phyloP scores from a whole-genome alignment of 2,797 vertebrate species.

The Uromys caudimaculatus region DNA sequence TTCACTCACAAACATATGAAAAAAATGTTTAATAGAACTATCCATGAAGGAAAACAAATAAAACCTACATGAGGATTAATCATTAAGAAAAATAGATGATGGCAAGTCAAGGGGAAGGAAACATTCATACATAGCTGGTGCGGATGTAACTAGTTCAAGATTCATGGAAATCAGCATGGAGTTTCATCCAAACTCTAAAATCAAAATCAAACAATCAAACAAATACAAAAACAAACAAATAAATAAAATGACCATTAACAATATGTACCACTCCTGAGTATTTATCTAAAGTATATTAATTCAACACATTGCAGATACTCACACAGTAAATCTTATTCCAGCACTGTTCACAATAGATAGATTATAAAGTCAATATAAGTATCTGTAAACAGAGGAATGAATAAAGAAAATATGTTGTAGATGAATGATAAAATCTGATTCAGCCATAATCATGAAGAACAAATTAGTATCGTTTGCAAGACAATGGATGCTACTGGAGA shows the following conservation, averaged over 20 bases:
- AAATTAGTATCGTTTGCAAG: background rate
- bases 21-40: background rate
- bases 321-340: background rate
- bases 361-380: background rate
- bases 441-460: background rate
- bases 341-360: background rate
- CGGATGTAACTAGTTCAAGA: background rate
- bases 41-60: background rate
- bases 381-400: background rate
- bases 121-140: background rate
- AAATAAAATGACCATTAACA: background rate
- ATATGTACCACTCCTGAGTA: background rate
- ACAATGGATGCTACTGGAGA: background rate
- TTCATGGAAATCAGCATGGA: background rate
- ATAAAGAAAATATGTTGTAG: background rate
- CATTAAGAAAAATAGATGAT: background rate
- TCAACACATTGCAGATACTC: background rate
- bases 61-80: background rate
- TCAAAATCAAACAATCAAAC: too few species aligned
- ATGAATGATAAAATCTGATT: background rate
- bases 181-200: background rate
- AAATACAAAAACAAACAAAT: background rate
- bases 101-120: background rate
- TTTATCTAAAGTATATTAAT: background rate
- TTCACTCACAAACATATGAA: background rate